phyloP scores from a whole-genome alignment of 2,888 invertebrate genomes.

The Tenthredo notha region DNA sequence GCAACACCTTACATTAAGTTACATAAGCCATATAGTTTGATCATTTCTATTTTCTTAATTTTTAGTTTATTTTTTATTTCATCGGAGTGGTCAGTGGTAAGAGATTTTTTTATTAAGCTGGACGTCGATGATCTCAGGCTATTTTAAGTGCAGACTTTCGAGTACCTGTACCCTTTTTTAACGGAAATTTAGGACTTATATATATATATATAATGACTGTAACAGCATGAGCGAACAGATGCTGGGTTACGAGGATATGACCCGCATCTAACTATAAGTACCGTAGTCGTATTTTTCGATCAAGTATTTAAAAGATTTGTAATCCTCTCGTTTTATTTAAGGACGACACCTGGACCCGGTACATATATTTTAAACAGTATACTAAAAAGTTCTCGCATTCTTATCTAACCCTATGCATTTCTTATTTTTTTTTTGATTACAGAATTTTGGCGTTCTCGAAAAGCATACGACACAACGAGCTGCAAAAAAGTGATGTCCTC shows the following conservation, averaged over 20 bases:
- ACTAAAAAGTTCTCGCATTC: neutral
- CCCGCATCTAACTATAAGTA: neutral
- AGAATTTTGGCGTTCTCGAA: conserved; percentile 75
- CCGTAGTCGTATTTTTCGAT: neutral
- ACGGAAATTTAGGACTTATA: neutral
- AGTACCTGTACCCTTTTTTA: neutral
- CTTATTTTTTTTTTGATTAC: conserved; percentile 63
- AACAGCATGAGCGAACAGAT: neutral
- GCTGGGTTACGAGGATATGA: conserved; percentile 33
- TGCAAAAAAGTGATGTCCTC: conserved; percentile 62
- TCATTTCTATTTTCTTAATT: too few species aligned
- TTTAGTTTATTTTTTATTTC: too few species aligned
- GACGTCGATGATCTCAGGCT: neutral
- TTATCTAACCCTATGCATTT: conserved; percentile 30
- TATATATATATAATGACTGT: neutral
- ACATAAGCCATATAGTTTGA: too few species aligned
- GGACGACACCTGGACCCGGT: neutral
- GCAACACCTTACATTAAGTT: too few species aligned
- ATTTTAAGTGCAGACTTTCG: neutral
- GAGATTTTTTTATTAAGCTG: too few species aligned
- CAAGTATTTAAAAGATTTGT: neutral
- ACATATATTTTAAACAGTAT: neutral
- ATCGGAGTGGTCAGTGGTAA: too few species aligned
- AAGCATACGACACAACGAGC: conserved; percentile 66
- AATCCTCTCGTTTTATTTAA: neutral